Percentiles rank a stretch among this genome's conserved stretches.
Conservation (phyloP, 2,113 vertebrate species). For the Onychostruthus taczanowskii region DNA sequence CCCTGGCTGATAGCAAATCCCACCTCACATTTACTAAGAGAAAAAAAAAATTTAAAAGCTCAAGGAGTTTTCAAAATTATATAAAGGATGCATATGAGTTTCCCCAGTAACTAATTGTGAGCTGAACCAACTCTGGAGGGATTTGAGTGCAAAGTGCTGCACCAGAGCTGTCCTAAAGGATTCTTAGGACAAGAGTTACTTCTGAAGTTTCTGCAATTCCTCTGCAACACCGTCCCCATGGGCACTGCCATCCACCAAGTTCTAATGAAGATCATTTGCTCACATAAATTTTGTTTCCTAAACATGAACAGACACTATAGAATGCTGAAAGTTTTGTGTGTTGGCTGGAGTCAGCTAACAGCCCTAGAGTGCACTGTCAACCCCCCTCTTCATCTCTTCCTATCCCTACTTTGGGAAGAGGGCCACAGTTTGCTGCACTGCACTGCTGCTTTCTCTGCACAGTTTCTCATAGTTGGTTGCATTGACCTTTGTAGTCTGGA, state of each 20-base stretch:
- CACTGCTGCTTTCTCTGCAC: not conserved
- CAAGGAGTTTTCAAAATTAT: not conserved
- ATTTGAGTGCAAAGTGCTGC: not conserved
- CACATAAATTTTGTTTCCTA: not conserved
- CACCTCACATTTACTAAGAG: not conserved
- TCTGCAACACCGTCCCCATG: not conserved
- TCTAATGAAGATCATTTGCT: not conserved
- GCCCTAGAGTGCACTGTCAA: rapidly evolving
- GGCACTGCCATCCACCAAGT: not conserved
- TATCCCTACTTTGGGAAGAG: not conserved
- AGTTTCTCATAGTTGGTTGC: rapidly evolving
- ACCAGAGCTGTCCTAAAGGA: not conserved
- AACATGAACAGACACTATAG: rapidly evolving
- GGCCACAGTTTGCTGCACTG: not conserved
- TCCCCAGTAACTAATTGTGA: not conserved
- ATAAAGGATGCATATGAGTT: rapidly evolving
- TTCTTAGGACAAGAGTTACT: not conserved
- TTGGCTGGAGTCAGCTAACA: not conserved
- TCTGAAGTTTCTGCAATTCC: not conserved
- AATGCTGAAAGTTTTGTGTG: rapidly evolving
- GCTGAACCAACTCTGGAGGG: not conserved
- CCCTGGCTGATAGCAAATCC: not conserved
- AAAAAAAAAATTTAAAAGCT: not conserved
- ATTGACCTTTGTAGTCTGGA: not conserved
- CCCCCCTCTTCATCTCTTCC: no score